Base-by-base conservation (phyloP, 2,888 invertebrate species). In the Neocrepidodera transversa region DNA sequence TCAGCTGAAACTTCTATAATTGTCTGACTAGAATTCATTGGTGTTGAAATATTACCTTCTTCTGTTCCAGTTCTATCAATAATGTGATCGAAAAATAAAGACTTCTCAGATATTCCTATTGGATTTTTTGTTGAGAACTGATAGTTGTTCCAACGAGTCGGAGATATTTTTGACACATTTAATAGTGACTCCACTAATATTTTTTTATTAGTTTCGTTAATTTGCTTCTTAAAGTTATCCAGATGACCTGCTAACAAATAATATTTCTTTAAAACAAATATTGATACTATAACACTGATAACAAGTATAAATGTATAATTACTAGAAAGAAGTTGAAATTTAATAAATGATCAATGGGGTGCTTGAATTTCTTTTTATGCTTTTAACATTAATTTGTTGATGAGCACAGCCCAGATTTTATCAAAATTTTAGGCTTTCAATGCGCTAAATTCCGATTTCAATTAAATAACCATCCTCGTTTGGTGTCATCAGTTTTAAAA, bases 131-230 rank as follows among this genome's bases (percentile, higher is more conserved):
- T 69, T 11, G 71, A 60, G 36, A 69, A 66, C 13, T 71, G 67
- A 16, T 75, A 67, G 32, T 74, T 74, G 30, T 73, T 70, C 75
- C 75, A 78, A 13, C 71, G 64, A 5, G 76, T 76, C n/a, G 74
- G 73, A 7, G 76, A 71, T n/a, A 76, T 71, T 53, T 70, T 67
- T 2, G 71, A 65, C n/a, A 71, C 70, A 61, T 71, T 71, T 3
- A 68, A 52, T 10, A 68, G 45, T 1, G 71, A 50, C 47, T 68
- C 63, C 17, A 57, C 51, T 38, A 48, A 40, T 11, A 53, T 35
- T 43, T 51, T 49, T 14, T 47, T 28, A 13, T 49, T 10, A 16
- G 30, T 42, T 26, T 43, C 28, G 7, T 26, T 13, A 14, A 36
- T 20, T 20, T 55, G 23, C 14, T 52, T 20, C 32, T 43, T 18